Evolutionary conservation across 2,113 vertebrate genomes (phyloP), one percentile per base, ranked within the genome.

Genomic region (Myrmophylax atrothorax): DNA sequence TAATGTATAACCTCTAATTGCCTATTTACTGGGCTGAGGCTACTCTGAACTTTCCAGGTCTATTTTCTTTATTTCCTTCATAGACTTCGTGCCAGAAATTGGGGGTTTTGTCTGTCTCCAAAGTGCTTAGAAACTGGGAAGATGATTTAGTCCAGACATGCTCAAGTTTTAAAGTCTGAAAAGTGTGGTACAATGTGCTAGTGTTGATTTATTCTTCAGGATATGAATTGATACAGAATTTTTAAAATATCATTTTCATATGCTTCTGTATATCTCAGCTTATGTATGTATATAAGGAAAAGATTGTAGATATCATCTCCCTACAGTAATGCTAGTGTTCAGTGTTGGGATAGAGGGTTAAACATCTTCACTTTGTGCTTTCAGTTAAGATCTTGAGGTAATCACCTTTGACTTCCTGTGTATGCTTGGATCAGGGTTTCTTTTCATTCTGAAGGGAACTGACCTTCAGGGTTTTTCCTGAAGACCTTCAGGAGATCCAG

Each of bases 121-220:
- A 6, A 78, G 47, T 46, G 40, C 26, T 79, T 64, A 50, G 35
- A 78, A 69, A 18, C 14, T 52, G 60, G 14, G 44, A 80, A 49
- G 31, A 53, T 4, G 14, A 8, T n/a, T 52, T 67, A 20, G 18
- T 86, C 63, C 17, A 66, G 49, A 55, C 35, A 25, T 2, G 5
- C 7, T 55, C 3, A 12, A 33, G 16, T 77, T 56, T 52, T 60
- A 26, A 73, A 78, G 52, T 35, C 44, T 95, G 47, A 76, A 38
- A 86, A 35, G 3, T n/a, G 38, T 12, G 0, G 14, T 22, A 5
- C 6, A 2, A 25, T 37, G 8, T 31, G 17, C 25, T 89, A 0
- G 0, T 76, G 37, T 68, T 91, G 19, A 35, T 84, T 53, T 82
- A 25, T 29, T 88, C 56, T 85, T 52, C 14, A 62, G 3, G 40